Conservation (phyloP, 30 jellyfish, hydroid and myxozoan species). For the Chrysaora quinquecirrha region DNA sequence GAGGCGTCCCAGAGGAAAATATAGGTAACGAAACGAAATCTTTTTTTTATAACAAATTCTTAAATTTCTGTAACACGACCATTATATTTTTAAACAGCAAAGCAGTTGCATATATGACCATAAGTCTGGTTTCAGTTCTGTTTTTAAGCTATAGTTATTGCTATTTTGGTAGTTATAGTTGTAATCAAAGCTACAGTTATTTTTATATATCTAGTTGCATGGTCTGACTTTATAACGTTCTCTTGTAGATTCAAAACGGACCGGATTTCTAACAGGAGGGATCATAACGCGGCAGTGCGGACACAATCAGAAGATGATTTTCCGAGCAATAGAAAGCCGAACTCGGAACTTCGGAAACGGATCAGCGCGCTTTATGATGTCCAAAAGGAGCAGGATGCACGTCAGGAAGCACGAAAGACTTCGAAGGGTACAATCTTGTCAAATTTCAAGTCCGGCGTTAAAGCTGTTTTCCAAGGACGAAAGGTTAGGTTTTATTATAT, state of each 20-base stretch:
- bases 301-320: background rate
- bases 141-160: no score
- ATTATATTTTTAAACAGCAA: no score
- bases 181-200: no score
- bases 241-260: background rate
- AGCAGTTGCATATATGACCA: no score
- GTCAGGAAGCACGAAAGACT: constrained; percentile 22
- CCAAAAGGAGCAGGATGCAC: background rate
- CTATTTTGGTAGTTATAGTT: no score
- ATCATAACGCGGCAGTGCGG: background rate
- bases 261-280: background rate
- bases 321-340: background rate
- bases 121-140: no score
- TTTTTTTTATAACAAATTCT: no score
- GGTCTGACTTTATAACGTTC: no score
- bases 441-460: constrained; percentile 31
- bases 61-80: no score
- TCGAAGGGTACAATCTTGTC: constrained; percentile 40
- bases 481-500: constrained; percentile 6
- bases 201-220: no score
- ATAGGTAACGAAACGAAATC: no score
- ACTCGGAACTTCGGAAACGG: background rate
- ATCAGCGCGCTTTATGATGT: background rate
- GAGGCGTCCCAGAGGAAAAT: background rate
- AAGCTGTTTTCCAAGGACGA: constrained; percentile 49